Base-by-base conservation (phyloP, 1,140 invertebrate species). In the Phymorhynchus buccinoides region DNA sequence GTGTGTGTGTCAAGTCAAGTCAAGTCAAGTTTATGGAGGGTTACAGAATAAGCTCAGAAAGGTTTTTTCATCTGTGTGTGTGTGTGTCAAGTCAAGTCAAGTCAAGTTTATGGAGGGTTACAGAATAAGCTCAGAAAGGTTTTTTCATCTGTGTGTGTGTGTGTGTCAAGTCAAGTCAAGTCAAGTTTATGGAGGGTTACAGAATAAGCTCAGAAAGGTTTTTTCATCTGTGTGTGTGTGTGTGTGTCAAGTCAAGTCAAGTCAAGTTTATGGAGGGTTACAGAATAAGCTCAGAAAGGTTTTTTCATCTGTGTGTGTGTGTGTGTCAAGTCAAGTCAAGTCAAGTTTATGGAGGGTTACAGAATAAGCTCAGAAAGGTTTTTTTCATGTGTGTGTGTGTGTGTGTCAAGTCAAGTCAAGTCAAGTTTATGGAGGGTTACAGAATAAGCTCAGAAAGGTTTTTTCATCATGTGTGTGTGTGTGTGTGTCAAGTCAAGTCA, bases 311-410 rank as follows among this genome's bases (percentile, higher is more conserved):
- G 66, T 84, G 56, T 37, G 18, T 81, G 80, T n/a, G 79, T 84
- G 52, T 35, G 18, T 80, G 80, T 71, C 27, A 18, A 14, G 48
- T n/a, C n/a, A n/a, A n/a, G n/a, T n/a, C n/a, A n/a, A n/a, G n/a
- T n/a, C n/a, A n/a, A n/a, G n/a, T n/a, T n/a, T n/a, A n/a, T n/a
- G n/a, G n/a, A n/a, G n/a, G n/a, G n/a, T n/a, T n/a, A n/a, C n/a
- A n/a, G n/a, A n/a, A n/a, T n/a, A n/a, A n/a, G n/a, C n/a, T n/a
- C n/a, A n/a, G n/a, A n/a, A n/a, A n/a, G n/a, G n/a, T 52, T 52
- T 9, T 18, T 71, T 9, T 86, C 48, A 62, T 66, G 3, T 30
- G 80, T 84, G 56, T 37, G 18, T 81, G 80, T n/a, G 79, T 84
- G 52, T 35, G 18, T 80, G 80, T 71, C 27, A 18, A 14, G 48